Percentiles rank a stretch among this genome's conserved stretches.
phyloP scores from a whole-genome alignment of 2,888 invertebrate species.

The Octodonta nipae region DNA sequence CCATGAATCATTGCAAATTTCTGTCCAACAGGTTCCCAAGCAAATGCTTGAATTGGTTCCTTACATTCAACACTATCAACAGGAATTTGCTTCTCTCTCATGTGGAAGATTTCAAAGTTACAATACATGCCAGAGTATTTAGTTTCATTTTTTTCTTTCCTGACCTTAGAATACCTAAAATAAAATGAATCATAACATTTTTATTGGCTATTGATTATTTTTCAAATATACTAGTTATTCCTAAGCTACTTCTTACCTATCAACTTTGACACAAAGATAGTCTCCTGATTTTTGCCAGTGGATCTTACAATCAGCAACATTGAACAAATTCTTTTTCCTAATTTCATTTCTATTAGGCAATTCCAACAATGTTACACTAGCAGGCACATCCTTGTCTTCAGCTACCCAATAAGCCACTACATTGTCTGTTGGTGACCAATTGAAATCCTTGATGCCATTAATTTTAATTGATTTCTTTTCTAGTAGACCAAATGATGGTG shows the following conservation, averaged over 20 bases:
- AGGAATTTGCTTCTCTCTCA: slow-evolving; percentile 87
- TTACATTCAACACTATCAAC: slow-evolving; percentile 96
- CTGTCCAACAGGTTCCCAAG: slow-evolving; percentile 94
- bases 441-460: slow-evolving; percentile 80
- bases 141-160: slow-evolving; percentile 83
- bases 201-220: background rate
- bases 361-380: slow-evolving; percentile 83
- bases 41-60: slow-evolving; percentile 83
- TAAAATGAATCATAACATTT: slow-evolving; percentile 6
- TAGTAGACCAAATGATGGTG: slow-evolving; percentile 84
- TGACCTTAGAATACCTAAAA: slow-evolving; percentile 17
- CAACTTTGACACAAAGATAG: slow-evolving; percentile 91
- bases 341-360: slow-evolving; percentile 81
- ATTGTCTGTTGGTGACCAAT: slow-evolving; percentile 97
- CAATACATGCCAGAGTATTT: slow-evolving; percentile 96
- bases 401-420: slow-evolving; percentile 96
- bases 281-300: slow-evolving; percentile 99
- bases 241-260: slow-evolving; percentile 44
- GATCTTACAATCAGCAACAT: slow-evolving; percentile 94
- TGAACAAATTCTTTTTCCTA: slow-evolving; percentile 90
- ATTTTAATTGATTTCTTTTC: slow-evolving; percentile 92
- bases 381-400: slow-evolving; percentile 92
- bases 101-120: slow-evolving; percentile 97
- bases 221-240: slow-evolving; percentile 2
- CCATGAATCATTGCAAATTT: slow-evolving; percentile 97